Evolutionary conservation across 64 coral and sea anemone species (phyloP).

Genomic region (Montipora efflorescens): DNA sequence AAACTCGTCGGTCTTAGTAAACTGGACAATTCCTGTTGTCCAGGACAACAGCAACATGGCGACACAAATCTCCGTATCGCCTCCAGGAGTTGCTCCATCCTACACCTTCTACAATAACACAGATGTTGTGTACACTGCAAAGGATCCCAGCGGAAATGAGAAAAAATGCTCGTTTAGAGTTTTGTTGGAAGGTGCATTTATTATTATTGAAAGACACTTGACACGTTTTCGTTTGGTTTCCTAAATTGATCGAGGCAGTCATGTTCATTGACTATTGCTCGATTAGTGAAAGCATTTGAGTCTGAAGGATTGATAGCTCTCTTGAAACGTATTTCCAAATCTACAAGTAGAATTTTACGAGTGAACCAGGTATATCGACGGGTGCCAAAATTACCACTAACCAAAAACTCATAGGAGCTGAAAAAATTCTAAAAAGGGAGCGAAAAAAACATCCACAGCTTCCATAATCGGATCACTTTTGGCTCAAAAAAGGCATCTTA

Average conservation of each 20-base stretch:
- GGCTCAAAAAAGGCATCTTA: neutral
- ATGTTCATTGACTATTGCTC: neutral
- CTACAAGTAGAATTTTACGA: neutral
- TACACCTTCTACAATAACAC: conserved; percentile 15
- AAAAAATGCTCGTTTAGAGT: conserved; percentile 70
- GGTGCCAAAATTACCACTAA: conserved; percentile 4
- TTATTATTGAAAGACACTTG: neutral
- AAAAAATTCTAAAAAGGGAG: neutral
- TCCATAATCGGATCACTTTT: neutral
- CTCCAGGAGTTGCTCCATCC: conserved; percentile 45
- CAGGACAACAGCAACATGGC: conserved; percentile 49
- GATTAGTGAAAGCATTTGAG: too few species aligned
- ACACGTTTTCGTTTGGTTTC: neutral
- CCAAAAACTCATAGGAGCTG: neutral
- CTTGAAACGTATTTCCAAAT: neutral
- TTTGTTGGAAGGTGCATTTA: conserved; percentile 53
- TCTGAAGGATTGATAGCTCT: neutral
- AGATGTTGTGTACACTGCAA: conserved; percentile 54
- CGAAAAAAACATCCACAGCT: neutral
- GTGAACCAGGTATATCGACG: neutral
- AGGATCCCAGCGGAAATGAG: conserved; percentile 66
- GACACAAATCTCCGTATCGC: conserved; percentile 1
- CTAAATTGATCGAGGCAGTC: neutral
- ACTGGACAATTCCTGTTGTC: conserved; percentile 64
- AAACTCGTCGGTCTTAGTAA: conserved; percentile 52